Evolutionary conservation across 2,888 invertebrate species (phyloP), one percentile per base, ranked within the genome.

Genomic region (Metopia argyrocephala): DNA sequence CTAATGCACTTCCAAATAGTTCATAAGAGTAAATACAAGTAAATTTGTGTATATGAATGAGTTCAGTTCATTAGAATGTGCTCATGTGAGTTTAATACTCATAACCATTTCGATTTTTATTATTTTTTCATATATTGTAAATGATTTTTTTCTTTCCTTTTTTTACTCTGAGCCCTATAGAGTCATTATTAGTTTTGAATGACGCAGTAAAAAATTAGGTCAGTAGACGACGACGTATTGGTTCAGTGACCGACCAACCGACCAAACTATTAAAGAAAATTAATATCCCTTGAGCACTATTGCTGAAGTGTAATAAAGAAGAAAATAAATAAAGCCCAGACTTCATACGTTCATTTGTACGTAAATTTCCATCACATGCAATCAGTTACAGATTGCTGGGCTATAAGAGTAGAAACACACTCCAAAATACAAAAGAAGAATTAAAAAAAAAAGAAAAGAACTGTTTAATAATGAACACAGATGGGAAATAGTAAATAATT

Each of bases 251-350:
- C 81, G 81, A 81, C 38, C 38, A 38, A 38, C 38, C 50, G 50
- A 61, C 50, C n/a, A n/a, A n/a, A n/a, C 81, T 66, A 81, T 81
- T 70, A 81, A 81, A 81, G 81, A 81, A 81, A 81, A 81, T 81
- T 78, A 81, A 81, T 81, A 81, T 81, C 81, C 81, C 81, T 78
- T 69, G 66, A 81, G 81, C 81, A 76, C 81, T 70, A 74, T 81
- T 69, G 81, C 76, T 81, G 48, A 54, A 81, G 74, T 81, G 69
- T 38, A 76, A 76, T 74, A 76, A 73, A 52, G 46, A 54, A 73
- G 12, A 45, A 28, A 57, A 20, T 7, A 18, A 6, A n/a, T 54
- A 45, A 57, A 31, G 9, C 52, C 31, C 25, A 46, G 28, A 50
- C 20, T 20, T 64, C 21, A 73, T 73, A 50, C 28, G 15, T 38